Evolutionary conservation across 2,797 vertebrate species (phyloP), one percentile per base, ranked within the genome.

Genomic region (Lacerta viridis): DNA sequence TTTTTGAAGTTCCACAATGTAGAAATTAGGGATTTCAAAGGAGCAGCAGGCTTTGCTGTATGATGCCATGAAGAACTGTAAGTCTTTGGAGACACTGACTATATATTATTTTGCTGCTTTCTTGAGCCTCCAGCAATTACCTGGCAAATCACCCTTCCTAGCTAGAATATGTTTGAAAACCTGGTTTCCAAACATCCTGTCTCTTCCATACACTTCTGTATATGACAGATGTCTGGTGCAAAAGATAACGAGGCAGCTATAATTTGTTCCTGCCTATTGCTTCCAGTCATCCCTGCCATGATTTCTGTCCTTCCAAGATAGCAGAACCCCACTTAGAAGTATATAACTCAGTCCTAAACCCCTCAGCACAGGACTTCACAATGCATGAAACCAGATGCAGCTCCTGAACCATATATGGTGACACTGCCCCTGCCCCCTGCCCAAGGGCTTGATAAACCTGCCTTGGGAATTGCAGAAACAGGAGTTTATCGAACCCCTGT

Each of bases 1-100:
- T 89, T 61, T 91, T 0, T 88, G 74, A 41, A 18, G 36, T 84
- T 68, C 71, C 80, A 79, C 90, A 50, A 18, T 75, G 25, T 20
- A 90, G 83, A 43, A 88, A 39, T 88, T 59, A 59, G 25, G 61
- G 69, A 84, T 81, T 91, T 83, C 64, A 72, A 88, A 85, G 68
- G n/a, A 55, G 46, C 25, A 55, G 33, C 5, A 69, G 27, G 7
- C 17, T 78, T 11, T 82, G 29, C 33, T 59, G 74, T 80, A 74
- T 33, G 7, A 36, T 50, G 69, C 18, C 18, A 79, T 41, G 7
- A 84, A 29, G 29, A 71, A 46, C 3, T 7, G n/a, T 20, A 66
- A 82, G 46, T 33, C 29, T 10, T 64, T 25, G 18, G 41, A 75
- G 25, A 80, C 43, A 50, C 25, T 6, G 39, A 41, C 61, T 20